These are phyloP conservation scores for Volucella inflata DNA, from an alignment of 2,888 invertebrate species.

Conservation along the genomic window DNA sequence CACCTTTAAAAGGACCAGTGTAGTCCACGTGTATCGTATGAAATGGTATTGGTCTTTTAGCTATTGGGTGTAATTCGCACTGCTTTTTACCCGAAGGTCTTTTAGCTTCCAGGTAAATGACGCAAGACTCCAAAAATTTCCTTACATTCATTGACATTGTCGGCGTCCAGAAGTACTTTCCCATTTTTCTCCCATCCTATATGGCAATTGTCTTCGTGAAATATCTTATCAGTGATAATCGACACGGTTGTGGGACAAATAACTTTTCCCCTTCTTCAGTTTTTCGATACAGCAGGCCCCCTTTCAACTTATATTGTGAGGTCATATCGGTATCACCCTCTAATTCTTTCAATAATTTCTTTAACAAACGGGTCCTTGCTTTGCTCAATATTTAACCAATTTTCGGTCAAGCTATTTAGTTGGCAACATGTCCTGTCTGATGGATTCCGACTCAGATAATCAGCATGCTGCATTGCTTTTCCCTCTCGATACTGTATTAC, in stretches of 20 bases:
- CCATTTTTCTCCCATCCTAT: constrained; percentile 39
- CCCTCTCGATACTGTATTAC: constrained; percentile 51
- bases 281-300: constrained; percentile 8
- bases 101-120: constrained; percentile 9
- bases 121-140: not conserved
- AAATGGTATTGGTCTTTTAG: constrained; percentile 3
- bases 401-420: constrained; percentile 40
- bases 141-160: not conserved
- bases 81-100: not conserved
- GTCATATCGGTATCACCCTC: not conserved
- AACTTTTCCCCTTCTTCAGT: constrained; percentile 3
- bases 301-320: constrained; percentile 4
- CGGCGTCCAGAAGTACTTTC: not conserved
- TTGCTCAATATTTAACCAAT: constrained; percentile 41
- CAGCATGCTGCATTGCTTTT: constrained; percentile 71
- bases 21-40: constrained; percentile 8
- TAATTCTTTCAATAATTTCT: constrained; percentile 2
- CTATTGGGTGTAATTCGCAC: not conserved
- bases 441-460: constrained; percentile 60
- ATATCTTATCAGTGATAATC: constrained; percentile 13
- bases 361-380: constrained; percentile 2
- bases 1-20: constrained; percentile 12
- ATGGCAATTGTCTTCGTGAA: constrained; percentile 42
- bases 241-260: constrained; percentile 18
- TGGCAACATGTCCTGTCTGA: constrained; percentile 19